Base-by-base conservation (phyloP, 2,113 vertebrate species). In the Varanus salvator region DNA sequence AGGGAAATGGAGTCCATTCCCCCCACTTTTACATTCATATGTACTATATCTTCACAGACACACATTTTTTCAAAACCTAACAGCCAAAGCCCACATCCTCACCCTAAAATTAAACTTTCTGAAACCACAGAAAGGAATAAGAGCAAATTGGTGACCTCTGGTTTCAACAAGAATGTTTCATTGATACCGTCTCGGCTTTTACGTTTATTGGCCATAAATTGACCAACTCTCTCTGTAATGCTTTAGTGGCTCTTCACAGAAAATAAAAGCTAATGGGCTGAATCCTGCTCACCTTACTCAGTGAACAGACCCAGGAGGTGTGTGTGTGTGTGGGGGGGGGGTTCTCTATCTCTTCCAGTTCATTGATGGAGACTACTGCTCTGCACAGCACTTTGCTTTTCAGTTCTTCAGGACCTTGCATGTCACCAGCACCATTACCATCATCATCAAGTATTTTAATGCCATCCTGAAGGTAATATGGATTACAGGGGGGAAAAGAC, bases 81-180 rank as follows among this genome's bases (percentile, higher is more conserved):
- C 89, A 93, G 87, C 93, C 75, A 6, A 0, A 94, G 93, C 92
- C 95, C 94, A 95, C 94, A 96, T 95, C 96, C 94, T 96, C 83
- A 89, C 92, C 92, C 95, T 95, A 92, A 95, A 95, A 95, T 95
- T 95, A 95, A 95, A 94, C 94, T 94, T 94, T 93, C 92, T 94
- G 92, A 96, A 96, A 95, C 94, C 95, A 95, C 95, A 95, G 94
- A 84, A 96, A 95, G 93, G 91, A 96, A 1, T 94, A 93, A 94
- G 92, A 89, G 92, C 91, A 95, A 93, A 94, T 69, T 78, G 95
- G 94, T 92, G 95, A 96, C 94, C 95, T 96, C 93, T 96, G 95
- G 94, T 95, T 96, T 96, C 86, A 86, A 95, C 91, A 94, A 89
- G 93, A 96, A 92, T 91, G 92, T 95, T 94, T 96, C 93, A 91